Evolutionary conservation across 1,140 invertebrate species (phyloP), one percentile per base, ranked within the genome.

Genomic region (Melanaphis sacchari): DNA sequence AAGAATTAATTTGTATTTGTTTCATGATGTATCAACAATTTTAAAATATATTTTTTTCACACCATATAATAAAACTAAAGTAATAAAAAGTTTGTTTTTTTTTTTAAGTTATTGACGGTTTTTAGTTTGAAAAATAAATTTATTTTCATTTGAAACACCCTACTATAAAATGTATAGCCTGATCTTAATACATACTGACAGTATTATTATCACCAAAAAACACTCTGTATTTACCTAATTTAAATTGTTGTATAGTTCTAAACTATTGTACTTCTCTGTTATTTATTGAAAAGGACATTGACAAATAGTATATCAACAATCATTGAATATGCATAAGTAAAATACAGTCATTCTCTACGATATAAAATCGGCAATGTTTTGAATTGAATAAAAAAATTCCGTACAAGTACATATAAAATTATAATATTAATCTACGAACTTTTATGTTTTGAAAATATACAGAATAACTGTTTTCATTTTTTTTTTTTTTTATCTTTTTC

Each of bases 21-120:
- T 52, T 54, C 5, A 36, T 40, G 26, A 15, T 15, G 9, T 49
- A 26, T 49, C 49, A 24, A 11, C 38, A 89, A 89, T 15, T 5
- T 89, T 15, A 21, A 8, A 38, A 22, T 24, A 38, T 22, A 21
- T 18, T 38, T 52, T 54, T 54, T 52, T 38, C 49, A 26, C n/a
- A 9, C n/a, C 21, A 52, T 38, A 49, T 21, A 49, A 49, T 49
- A 52, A 38, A 89, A 89, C 87, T 38, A 24, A 46, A 52, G 46
- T 26, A 89, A 40, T 89, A 54, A 52, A 89, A 52, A 89, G 87
- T 89, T 89, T 24, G n/a, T 89, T 52, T 89, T 54, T 52, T 89
- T 54, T 7, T 54, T 46, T 87, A 46, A 46, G n/a, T 49, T 46
- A 87, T 46, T 7, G 18, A 43, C 11, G 54, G 87, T 52, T 89